Evolutionary conservation across 2,113 vertebrate species (phyloP).

Genomic region (Rhadina sibilatrix): DNA sequence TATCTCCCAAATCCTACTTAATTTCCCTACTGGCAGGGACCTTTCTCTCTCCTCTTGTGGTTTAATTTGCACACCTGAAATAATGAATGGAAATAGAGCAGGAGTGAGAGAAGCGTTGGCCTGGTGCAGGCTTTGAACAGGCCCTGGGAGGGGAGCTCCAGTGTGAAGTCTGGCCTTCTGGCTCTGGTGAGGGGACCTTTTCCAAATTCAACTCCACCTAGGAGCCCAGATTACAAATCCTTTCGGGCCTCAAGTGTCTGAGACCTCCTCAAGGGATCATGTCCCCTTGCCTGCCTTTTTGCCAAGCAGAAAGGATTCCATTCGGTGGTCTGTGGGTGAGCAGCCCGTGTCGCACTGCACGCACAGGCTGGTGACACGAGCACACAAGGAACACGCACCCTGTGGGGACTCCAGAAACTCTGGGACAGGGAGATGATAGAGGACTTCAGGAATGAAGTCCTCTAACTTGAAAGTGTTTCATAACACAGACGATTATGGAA

Average conservation of each 20-base stretch:
- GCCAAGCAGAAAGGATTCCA: neutral
- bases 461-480: neutral
- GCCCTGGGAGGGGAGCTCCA: neutral
- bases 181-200: neutral
- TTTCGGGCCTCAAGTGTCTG: neutral
- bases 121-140: neutral
- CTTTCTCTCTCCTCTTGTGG: constrained; percentile 15
- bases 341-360: neutral
- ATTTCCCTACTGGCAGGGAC: constrained; percentile 14
- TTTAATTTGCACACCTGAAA: constrained; percentile 51
- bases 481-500: neutral
- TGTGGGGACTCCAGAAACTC: neutral
- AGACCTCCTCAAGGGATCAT: neutral
- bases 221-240: neutral
- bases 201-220: neutral
- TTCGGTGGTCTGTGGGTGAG: neutral
- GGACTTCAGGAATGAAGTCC: neutral
- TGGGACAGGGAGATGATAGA: neutral
- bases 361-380: neutral
- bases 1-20: constrained; percentile 42
- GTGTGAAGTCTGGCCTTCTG: neutral
- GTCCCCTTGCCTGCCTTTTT: neutral
- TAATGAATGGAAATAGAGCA: constrained; percentile 30
- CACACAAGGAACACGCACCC: neutral
- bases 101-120: neutral